Conservation (phyloP, 2,888 invertebrate genomes). For the Stomorhina lunata region DNA sequence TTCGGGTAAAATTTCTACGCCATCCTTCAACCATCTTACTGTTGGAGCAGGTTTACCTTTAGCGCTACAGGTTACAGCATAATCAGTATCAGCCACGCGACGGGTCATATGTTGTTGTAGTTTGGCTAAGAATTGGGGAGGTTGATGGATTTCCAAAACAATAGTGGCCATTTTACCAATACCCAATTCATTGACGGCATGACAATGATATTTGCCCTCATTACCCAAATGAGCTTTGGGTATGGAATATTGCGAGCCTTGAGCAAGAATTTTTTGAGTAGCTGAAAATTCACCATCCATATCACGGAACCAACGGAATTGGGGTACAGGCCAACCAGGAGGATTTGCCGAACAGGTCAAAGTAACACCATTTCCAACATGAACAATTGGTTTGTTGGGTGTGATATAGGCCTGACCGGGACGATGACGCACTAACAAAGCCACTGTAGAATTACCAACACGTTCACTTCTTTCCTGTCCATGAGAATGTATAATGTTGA, state of each 20-base stretch:
- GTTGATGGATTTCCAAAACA: constrained; percentile 91
- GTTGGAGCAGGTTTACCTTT: constrained; percentile 92
- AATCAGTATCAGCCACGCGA: constrained; percentile 89
- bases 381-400: constrained; percentile 91
- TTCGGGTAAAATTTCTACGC: constrained; percentile 88
- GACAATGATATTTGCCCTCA: constrained; percentile 94
- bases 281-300: constrained; percentile 82
- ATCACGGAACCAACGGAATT: constrained; percentile 93
- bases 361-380: constrained; percentile 90
- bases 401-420: constrained; percentile 91
- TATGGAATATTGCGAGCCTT: constrained; percentile 91
- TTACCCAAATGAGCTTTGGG: constrained; percentile 91
- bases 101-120: constrained; percentile 90
- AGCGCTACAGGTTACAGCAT: constrained; percentile 90
- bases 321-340: constrained; percentile 95
- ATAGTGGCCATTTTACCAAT: constrained; percentile 92
- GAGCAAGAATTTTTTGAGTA: constrained; percentile 86
- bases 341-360: constrained; percentile 92
- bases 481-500: constrained; percentile 89
- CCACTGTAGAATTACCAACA: constrained; percentile 89
- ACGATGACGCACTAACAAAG: constrained; percentile 90
- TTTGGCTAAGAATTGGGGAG: constrained; percentile 91
- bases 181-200: constrained; percentile 93
- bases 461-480: constrained; percentile 86
- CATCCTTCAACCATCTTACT: constrained; percentile 93